Evolutionary conservation across 2,113 vertebrate species (phyloP), one percentile per base, ranked within the genome.

Genomic region (Alethe castanea): DNA sequence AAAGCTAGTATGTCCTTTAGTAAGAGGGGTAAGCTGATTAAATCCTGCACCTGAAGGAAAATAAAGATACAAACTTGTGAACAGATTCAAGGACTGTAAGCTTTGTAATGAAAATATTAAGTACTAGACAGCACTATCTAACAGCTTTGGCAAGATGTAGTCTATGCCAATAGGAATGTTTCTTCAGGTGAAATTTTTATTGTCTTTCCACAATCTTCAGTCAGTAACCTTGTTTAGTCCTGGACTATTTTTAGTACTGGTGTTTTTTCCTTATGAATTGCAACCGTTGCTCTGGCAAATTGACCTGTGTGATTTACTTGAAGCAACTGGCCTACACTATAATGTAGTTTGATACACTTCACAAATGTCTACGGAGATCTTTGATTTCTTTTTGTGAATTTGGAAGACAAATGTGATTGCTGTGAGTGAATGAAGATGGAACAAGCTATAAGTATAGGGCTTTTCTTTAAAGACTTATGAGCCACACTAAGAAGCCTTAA

Each of bases 1-100:
- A 84, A 71, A 94, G 19, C 61, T 62, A n/a, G 56, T 44, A 71
- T 60, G 60, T 71, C 61, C 60, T 86, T 80, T 81, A 83, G 54
- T 70, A 66, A 86, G 53, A 72, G 59, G 38, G 19, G 54, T 92
- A 94, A 90, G 47, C 16, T 92, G 88, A 90, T 93, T 94, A 88
- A 80, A 70, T 77, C 53, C 52, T 76, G 60, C 38, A 60, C 28
- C 59, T 78, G 72, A 73, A 86, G 64, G 44, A 59, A 95, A 76
- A 66, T 77, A 78, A 86, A 90, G 59, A 92, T 12, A 81, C 9
- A 65, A 72, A 93, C 18, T 40, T 54, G 22, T 74, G 64, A 94
- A 60, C 6, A 89, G 38, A 60, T 73, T 92, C 60, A 74, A 69
- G 31, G 47, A 83, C 78, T 81, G 11, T 81, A 81, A 93, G 8